A percentile compares a stretch with the other conserved stretches of the same genome.
Conservation (phyloP, 2,888 invertebrate genomes). For the Athalia cordata region DNA sequence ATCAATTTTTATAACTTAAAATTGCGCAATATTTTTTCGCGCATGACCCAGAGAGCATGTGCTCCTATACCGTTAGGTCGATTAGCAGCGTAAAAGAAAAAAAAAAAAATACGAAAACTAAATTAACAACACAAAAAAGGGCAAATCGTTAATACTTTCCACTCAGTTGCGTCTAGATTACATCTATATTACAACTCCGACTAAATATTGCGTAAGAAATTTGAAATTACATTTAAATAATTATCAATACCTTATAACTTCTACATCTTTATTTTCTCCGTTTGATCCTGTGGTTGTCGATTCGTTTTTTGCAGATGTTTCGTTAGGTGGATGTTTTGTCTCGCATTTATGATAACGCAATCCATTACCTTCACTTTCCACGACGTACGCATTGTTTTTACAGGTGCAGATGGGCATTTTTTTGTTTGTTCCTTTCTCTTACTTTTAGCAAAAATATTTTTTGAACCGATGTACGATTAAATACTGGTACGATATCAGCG, state of each 20-base stretch:
- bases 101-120: too few species aligned
- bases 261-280: background rate
- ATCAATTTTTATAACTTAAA: too few species aligned
- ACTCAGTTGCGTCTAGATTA: too few species aligned
- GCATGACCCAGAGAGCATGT: too few species aligned
- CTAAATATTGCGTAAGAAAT: background rate
- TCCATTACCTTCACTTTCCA: constrained; percentile 22
- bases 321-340: background rate
- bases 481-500: too few species aligned
- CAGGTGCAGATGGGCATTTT: constrained; percentile 26
- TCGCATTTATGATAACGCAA: constrained; percentile 7
- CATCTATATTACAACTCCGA: background rate
- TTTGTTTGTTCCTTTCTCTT: background rate
- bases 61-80: too few species aligned
- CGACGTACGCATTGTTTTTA: background rate
- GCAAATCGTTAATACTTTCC: too few species aligned
- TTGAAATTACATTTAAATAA: background rate
- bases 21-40: too few species aligned
- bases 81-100: too few species aligned
- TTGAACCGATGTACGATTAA: background rate
- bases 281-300: constrained; percentile 7
- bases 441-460: background rate
- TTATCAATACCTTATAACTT: background rate
- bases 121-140: too few species aligned
- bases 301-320: background rate